Percentiles rank a stretch among this genome's conserved stretches.
Evolutionary conservation across 2,797 vertebrate species (phyloP).

Genomic region (Crax fasciolata): DNA sequence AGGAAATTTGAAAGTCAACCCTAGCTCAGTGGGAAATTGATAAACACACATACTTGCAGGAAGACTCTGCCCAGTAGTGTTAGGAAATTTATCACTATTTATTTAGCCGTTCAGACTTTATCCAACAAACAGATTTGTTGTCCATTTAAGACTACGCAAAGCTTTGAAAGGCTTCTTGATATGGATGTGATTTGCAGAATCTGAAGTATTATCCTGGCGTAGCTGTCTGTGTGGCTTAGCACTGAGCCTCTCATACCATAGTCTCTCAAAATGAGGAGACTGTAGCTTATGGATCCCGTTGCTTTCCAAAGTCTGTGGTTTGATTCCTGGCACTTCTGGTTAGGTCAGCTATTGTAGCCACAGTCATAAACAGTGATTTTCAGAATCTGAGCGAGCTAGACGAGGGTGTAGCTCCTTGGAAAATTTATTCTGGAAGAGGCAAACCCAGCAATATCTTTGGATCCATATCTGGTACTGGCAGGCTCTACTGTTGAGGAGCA

Average conservation of each 20-base stretch:
- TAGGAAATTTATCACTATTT: constrained; percentile 55
- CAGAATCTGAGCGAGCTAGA: constrained; percentile 55
- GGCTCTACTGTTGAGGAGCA: constrained; percentile 21
- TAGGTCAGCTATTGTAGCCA: constrained; percentile 45
- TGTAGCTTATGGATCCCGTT: constrained; percentile 20
- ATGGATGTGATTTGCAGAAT: constrained; percentile 18
- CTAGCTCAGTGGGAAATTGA: constrained; percentile 57
- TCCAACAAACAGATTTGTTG: constrained; percentile 37
- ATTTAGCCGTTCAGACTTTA: constrained; percentile 47
- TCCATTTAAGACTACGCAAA: constrained; percentile 20
- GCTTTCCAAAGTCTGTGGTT: constrained; percentile 59
- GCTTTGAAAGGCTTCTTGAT: not conserved
- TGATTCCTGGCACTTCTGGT: constrained; percentile 51
- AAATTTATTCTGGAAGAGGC: constrained; percentile 48
- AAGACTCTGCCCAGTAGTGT: constrained; percentile 3
- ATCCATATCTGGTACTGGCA: constrained; percentile 52
- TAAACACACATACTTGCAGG: constrained; percentile 38
- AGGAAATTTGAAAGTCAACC: constrained; percentile 17
- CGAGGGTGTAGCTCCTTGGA: constrained; percentile 70
- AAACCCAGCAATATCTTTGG: constrained; percentile 37
- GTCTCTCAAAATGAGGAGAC: not conserved
- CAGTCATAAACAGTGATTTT: constrained; percentile 64
- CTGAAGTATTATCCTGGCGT: not conserved
- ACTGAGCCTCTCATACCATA: not conserved
- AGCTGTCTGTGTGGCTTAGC: not conserved